Conservation (phyloP, 2,888 invertebrate genomes). For the Tinea pellionella region DNA sequence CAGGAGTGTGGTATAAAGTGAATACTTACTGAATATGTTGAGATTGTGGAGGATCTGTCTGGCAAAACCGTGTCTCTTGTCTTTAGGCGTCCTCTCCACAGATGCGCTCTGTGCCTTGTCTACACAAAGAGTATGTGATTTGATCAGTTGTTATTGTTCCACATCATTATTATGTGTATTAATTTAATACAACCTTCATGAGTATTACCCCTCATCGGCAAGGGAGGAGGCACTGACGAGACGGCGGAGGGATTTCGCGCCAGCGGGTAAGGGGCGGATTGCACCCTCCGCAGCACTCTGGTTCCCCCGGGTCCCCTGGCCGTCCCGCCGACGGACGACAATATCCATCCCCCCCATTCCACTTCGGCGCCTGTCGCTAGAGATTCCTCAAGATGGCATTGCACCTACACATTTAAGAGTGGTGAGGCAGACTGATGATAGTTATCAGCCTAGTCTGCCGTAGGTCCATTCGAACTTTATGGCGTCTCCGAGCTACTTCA, state of each 20-base stretch:
- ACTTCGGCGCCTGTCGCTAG: slow-evolving; percentile 81
- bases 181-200: no score
- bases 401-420: slow-evolving; percentile 51
- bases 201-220: slow-evolving; percentile 23
- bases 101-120: slow-evolving; percentile 2
- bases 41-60: slow-evolving; percentile 81
- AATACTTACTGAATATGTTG: slow-evolving; percentile 78
- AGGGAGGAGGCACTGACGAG: slow-evolving; percentile 24
- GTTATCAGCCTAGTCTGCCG: no score
- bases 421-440: no score
- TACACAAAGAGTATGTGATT: no score
- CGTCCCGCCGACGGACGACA: slow-evolving; percentile 27
- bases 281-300: slow-evolving; percentile 72
- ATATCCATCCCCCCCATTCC: slow-evolving; percentile 39
- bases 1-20: no score
- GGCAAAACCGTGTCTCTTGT: slow-evolving; percentile 69
- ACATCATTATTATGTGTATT: no score
- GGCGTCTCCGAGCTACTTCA: no score
- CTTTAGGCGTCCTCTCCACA: slow-evolving; percentile 20
- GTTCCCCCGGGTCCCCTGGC: slow-evolving; percentile 32
- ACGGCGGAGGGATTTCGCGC: slow-evolving; percentile 58
- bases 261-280: slow-evolving; percentile 86
- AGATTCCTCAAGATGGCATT: slow-evolving; percentile 85
- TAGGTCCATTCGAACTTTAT: no score
- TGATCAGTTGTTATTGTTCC: no score